Evolutionary conservation across 1,140 invertebrate genomes (phyloP), one percentile per base, ranked within the genome.

Genomic region (Acyrthosiphon pisum): DNA sequence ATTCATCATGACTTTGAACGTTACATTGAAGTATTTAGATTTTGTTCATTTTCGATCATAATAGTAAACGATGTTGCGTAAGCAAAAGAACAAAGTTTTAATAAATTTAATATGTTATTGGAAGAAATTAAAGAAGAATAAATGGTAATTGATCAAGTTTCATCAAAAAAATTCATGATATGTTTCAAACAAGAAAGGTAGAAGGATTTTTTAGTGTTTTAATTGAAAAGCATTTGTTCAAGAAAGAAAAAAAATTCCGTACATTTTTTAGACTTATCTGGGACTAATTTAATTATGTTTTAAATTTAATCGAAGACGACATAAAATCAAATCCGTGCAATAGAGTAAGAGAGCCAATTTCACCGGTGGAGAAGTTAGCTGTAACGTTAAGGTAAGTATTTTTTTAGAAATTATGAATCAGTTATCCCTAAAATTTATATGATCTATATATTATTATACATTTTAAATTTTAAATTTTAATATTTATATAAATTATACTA

Each of bases 261-360:
- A 37, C 23, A 84, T 84, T 84, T 26, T 84, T 84, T 41, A 41
- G 81, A 41, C 22, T 84, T 7, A 18, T 37, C 44, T 44, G 81
- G 37, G 81, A 84, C 6, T 37, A 84, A 84, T 84, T 84, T 84
- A 84, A 84, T 23, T 83, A 44, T 23, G 81, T 86, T 35, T 26
- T 86, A 86, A 86, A 86, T 26, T 44, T 44, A 44, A 86, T 86
- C 44, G 41, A 86, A 86, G 41, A 46, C 22, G 83, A 86, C 83
- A 46, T 86, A 7, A 86, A 50, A 50, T 50, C 48, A 50, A 50
- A 50, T 50, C 48, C 48, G 48, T 50, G 48, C 48, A 50, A 50
- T 50, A 0, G 48, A 50, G 48, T 50, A 18, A 50, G 20, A 50
- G 48, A 50, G 48, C 14, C 48, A 18, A 50, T 50, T 50, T 50